phyloP scores from a whole-genome alignment of 2,113 vertebrate genomes.

The Scytalopus superciliaris region DNA sequence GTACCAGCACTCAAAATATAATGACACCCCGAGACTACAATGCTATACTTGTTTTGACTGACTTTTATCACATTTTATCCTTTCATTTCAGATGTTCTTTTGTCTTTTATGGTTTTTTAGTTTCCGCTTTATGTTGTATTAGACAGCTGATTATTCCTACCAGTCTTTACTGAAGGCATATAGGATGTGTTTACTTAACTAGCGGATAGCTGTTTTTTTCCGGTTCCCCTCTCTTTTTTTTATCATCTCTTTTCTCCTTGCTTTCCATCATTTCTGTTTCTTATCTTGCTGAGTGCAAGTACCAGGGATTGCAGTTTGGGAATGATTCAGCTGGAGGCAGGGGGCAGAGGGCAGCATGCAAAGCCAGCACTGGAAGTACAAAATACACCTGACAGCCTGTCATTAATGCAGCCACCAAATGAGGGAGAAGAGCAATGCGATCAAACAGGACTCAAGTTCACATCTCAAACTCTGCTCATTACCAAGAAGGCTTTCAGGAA shows the following conservation, averaged over 20 bases:
- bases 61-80: not conserved
- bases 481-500: conserved; percentile 19
- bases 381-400: not conserved
- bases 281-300: not conserved
- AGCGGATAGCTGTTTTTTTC: accelerated
- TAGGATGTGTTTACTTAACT: not conserved
- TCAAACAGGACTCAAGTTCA: not conserved
- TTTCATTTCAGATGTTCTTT: not conserved
- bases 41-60: not conserved
- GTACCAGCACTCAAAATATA: not conserved
- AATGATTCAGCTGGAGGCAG: conserved; percentile 6
- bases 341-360: not conserved
- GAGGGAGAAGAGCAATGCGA: not conserved
- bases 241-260: not conserved
- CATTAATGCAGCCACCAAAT: not conserved
- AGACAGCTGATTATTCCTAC: not conserved
- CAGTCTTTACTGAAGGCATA: not conserved
- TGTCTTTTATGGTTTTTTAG: not conserved
- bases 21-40: not conserved
- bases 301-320: not conserved
- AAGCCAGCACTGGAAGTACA: not conserved
- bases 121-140: not conserved
- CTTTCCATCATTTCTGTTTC: not conserved
- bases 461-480: not conserved
- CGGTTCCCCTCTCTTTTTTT: not conserved